These are phyloP conservation scores for Siniperca chuatsi DNA, from an alignment of 2,113 vertebrate species.

Conservation along the genomic window DNA sequence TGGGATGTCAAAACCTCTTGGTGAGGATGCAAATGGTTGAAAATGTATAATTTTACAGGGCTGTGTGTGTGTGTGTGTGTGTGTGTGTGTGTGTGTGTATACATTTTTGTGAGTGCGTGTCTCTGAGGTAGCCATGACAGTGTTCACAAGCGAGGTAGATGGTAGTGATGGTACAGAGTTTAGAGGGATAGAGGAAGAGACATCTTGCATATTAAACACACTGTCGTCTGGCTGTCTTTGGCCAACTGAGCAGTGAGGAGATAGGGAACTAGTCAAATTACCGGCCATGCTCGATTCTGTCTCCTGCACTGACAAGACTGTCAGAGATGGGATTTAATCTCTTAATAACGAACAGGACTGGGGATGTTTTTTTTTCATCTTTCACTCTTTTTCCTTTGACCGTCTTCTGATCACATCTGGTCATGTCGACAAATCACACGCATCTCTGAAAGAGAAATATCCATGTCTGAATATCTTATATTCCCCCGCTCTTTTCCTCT, in stretches of 20 bases:
- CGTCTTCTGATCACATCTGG: constrained; percentile 84
- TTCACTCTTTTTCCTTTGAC: constrained; percentile 73
- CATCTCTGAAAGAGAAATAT: constrained; percentile 76
- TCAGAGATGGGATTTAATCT: constrained; percentile 87
- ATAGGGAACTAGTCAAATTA: constrained; percentile 88
- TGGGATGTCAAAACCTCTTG: constrained; percentile 38
- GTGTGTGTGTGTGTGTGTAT: constrained; percentile 27
- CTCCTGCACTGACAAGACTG: constrained; percentile 83
- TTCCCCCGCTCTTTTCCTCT: constrained; percentile 35
- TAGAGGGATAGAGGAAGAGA: constrained; percentile 61
- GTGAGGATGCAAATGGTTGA: constrained; percentile 52
- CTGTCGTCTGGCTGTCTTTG: constrained; percentile 82
- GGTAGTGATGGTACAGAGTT: constrained; percentile 22
- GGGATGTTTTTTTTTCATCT: constrained; percentile 44
- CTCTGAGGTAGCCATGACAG: constrained; percentile 57
- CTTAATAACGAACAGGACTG: constrained; percentile 83
- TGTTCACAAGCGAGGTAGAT: constrained; percentile 51
- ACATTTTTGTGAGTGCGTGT: constrained; percentile 14
- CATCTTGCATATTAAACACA: constrained; percentile 79
- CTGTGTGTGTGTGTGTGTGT: constrained; percentile 16
- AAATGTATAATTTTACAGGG: constrained; percentile 35
- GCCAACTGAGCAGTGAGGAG: constrained; percentile 82
- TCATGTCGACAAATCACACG: constrained; percentile 84
- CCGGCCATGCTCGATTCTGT: constrained; percentile 80
- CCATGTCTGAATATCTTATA: constrained; percentile 75